Conservation (phyloP, 2,113 vertebrate species). For the Cephalopholis sonnerati region DNA sequence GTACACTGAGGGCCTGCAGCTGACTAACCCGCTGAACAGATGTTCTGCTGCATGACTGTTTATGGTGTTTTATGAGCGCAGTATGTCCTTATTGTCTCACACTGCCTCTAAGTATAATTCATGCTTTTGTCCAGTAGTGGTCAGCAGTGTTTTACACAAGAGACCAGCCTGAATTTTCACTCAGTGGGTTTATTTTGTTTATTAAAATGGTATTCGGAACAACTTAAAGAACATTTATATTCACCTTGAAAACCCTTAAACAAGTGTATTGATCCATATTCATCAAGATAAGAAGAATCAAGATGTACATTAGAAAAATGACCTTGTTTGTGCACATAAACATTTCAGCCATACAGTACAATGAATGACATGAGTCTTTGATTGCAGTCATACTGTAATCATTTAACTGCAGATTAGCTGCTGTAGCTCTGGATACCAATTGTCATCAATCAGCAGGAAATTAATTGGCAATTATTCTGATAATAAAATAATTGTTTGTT, state of each 20-base stretch:
- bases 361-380: background rate
- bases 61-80: conserved; percentile 50
- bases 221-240: background rate
- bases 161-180: background rate
- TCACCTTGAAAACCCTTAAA: background rate
- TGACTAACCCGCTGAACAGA: conserved; percentile 56
- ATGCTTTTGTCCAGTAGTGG: conserved; percentile 55
- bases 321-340: background rate
- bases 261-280: background rate
- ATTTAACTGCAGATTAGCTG: background rate
- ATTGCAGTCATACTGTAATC: background rate
- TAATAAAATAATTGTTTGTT: background rate
- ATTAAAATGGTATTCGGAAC: background rate
- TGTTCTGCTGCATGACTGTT: conserved; percentile 62
- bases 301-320: background rate
- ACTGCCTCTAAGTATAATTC: conserved; percentile 3
- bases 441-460: background rate
- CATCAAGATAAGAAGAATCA: background rate
- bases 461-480: background rate
- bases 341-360: background rate
- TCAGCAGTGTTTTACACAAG: conserved; percentile 54
- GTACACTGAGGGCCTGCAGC: conserved; percentile 56
- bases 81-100: background rate
- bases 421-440: background rate
- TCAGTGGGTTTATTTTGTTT: background rate